Evolutionary conservation across 2,113 vertebrate genomes (phyloP), one percentile per base, ranked within the genome.

Genomic region (Capricornis sumatraensis): DNA sequence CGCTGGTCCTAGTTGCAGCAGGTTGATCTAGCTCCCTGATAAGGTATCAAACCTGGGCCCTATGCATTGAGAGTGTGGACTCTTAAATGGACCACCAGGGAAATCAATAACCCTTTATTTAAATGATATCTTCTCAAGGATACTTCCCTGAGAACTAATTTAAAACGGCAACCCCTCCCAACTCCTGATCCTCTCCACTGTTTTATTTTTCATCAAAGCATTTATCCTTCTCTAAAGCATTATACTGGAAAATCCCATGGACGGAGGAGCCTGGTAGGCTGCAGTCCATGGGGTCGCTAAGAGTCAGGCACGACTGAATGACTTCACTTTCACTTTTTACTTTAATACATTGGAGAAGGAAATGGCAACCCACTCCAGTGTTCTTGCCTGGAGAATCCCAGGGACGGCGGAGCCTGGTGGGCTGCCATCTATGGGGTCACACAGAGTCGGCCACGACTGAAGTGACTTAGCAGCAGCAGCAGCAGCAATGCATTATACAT

Each of bases 51-150:
- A 40, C 21, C 36, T 40, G 6, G 67, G 71, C 67, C 19, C 67
- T 36, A 12, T 13, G 21, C 36, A 6, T 1, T 13, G 21, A 74
- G 19, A 74, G 21, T 0, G 0, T 7, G 36, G 36, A 43, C 71
- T 74, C 36, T 43, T 74, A 40, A 6, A 40, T 25, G 36, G 11
- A 40, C 36, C 11, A 74, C 71, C 71, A 74, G 36, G 21, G 11
- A 74, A 74, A 40, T 74, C 36, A 40, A 11, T 36, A 74, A 74
- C 19, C 33, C 71, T 89, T 47, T 95, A 47, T 40, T 89, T 27
- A 97, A 84, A 89, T 58, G 67, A 19, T 5, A 64, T 6, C 40
- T 87, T 67, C 81, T 96, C 83, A 67, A 10, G 5, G 47, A 58
- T 2, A 1, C 28, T 36, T 67, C n/a, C 60, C 25, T 47, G 60